phyloP scores from a whole-genome alignment of 1,140 invertebrate species.

The Prorops nasuta region DNA sequence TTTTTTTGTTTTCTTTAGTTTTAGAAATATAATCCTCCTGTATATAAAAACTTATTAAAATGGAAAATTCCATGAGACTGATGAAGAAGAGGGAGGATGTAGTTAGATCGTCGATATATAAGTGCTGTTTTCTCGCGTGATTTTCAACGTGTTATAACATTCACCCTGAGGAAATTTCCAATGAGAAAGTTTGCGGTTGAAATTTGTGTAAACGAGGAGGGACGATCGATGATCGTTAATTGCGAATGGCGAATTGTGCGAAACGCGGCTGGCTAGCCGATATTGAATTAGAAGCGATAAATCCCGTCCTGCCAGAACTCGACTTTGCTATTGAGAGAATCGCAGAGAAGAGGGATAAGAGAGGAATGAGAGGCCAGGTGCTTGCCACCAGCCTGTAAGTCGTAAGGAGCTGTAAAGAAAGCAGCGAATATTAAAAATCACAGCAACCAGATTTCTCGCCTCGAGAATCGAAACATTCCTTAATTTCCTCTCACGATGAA shows the following conservation, averaged over 20 bases:
- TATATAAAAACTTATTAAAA: too few species aligned
- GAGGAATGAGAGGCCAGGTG: constrained; percentile 15
- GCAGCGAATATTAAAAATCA: constrained; percentile 49
- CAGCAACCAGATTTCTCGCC: too few species aligned
- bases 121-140: too few species aligned
- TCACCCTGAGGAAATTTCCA: too few species aligned
- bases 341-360: constrained; percentile 11
- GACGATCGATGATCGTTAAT: constrained; percentile 34
- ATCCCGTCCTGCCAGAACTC: constrained; percentile 38
- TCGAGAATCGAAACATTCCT: too few species aligned
- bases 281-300: constrained; percentile 53
- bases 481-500: too few species aligned
- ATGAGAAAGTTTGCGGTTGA: not conserved
- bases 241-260: constrained; percentile 16
- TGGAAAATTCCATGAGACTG: too few species aligned
- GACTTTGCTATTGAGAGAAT: constrained; percentile 22
- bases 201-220: not conserved
- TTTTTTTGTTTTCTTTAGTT: too few species aligned
- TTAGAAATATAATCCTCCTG: too few species aligned
- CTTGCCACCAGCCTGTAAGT: constrained; percentile 11
- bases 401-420: constrained; percentile 20
- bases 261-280: constrained; percentile 18
- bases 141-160: too few species aligned
- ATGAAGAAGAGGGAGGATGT: too few species aligned
- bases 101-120: too few species aligned